Evolutionary conservation across 2,113 vertebrate genomes (phyloP), one percentile per base, ranked within the genome.

Genomic region (Microtus montanus): DNA sequence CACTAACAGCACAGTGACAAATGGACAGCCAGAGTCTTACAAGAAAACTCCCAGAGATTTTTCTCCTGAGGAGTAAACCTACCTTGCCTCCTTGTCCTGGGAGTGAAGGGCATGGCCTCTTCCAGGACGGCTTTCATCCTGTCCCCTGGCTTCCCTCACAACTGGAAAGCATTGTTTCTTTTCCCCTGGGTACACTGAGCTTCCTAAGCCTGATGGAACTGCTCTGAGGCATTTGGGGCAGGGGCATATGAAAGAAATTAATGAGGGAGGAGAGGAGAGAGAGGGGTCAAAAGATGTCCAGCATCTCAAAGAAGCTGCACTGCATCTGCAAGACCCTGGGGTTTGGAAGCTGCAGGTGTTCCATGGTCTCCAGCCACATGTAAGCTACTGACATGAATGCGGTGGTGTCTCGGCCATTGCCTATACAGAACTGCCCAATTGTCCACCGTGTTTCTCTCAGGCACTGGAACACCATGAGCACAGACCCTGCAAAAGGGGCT

Each of bases 271-370:
- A 19, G 92, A 74, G 88, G 12, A 58, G 10, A 19, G 17, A 54
- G 33, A 1, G n/a, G 0, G 9, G 49, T 52, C 6, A 19, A 19
- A 52, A 5, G 41, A 26, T 66, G 8, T 49, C 22, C 35, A 47
- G 49, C 58, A 20, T 44, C 64, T 93, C 63, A 19, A 54, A 95
- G 77, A 95, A 89, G 58, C 28, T 63, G 30, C 20, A 61, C 7
- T 1, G 19, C 77, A 33, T 77, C 26, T 49, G 71, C n/a, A 41
- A 63, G 41, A 75, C 77, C 20, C 20, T 30, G 89, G 64, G 71
- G 79, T 88, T 95, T 93, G 68, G 64, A 91, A 92, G 84, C 3
- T 64, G 63, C 49, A 79, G 3, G 49, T 80, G 35, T 49, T 24
- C 75, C 47, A 15, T 13, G 20, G 30, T 92, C 14, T 82, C 66